Evolutionary conservation across 2,888 invertebrate genomes (phyloP).

Genomic region (Liodrosophila aerea): DNA sequence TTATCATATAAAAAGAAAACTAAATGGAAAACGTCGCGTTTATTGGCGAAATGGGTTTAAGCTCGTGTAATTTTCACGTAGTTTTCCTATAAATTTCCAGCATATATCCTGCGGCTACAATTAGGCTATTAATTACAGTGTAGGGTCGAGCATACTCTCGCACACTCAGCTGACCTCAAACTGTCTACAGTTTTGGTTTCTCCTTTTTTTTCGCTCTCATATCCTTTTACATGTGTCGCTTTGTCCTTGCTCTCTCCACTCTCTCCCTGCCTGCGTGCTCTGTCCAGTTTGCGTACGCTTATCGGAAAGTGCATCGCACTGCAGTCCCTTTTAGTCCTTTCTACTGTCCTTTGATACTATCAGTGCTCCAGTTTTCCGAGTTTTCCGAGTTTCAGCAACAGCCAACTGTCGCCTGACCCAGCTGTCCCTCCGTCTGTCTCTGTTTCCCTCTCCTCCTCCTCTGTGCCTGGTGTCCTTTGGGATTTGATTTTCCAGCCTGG

Average conservation of each 20-base stretch:
- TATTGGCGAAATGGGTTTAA: neutral
- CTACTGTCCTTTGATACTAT: slow-evolving; percentile 47
- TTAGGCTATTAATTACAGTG: slow-evolving; percentile 64
- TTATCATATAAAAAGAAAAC: slow-evolving; percentile 35
- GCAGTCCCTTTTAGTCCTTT: slow-evolving; percentile 39
- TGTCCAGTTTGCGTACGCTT: slow-evolving; percentile 48
- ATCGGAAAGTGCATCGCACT: slow-evolving; percentile 73
- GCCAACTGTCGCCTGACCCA: slow-evolving; percentile 29
- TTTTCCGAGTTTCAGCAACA: too few relatives aligned
- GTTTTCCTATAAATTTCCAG: slow-evolving; percentile 48
- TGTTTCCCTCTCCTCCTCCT: neutral
- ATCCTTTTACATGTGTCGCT: slow-evolving; percentile 32
- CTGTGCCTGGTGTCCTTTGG: slow-evolving; percentile 58
- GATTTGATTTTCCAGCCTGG: slow-evolving; percentile 62
- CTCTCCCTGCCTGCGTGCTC: slow-evolving; percentile 8
- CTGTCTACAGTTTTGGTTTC: slow-evolving; percentile 11
- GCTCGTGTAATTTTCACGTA: slow-evolving; percentile 53
- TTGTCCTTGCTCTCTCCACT: slow-evolving; percentile 18
- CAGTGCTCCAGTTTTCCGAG: slow-evolving; percentile 67
- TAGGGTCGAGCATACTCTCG: slow-evolving; percentile 7
- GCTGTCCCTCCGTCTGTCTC: slow-evolving; percentile 19
- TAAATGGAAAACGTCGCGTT: too few relatives aligned
- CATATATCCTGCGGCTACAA: slow-evolving; percentile 49
- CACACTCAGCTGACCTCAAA: neutral
- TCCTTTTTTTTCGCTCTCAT: slow-evolving; percentile 15